Percentiles rank a stretch among this genome's conserved stretches.
Conservation (phyloP, 1,140 invertebrate genomes). For the Pissodes strobi region DNA sequence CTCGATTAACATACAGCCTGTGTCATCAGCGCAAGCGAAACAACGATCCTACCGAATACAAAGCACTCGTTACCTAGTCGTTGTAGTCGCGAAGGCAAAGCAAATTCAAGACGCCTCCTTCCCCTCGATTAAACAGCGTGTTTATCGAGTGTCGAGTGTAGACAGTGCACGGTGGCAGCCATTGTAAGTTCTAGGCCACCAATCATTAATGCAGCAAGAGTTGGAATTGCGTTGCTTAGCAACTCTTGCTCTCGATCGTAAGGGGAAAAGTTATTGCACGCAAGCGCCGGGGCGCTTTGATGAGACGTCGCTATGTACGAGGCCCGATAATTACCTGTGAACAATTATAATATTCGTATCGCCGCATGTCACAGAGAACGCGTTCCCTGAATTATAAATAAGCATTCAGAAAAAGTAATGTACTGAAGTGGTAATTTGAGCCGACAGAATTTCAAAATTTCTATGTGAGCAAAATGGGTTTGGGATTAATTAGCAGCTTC, state of each 20-base stretch:
- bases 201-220: conserved; percentile 48
- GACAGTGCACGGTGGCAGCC: conserved; percentile 41
- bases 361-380: too few relatives aligned
- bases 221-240: conserved; percentile 46
- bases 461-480: too few relatives aligned
- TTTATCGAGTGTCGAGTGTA: conserved; percentile 41
- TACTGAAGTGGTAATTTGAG: too few relatives aligned
- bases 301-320: background rate
- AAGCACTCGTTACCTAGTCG: conserved; percentile 11
- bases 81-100: background rate
- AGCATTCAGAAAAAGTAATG: too few relatives aligned
- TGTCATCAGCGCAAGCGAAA: conserved; percentile 10
- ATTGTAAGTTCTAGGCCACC: conserved; percentile 45
- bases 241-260: conserved; percentile 33
- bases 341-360: background rate
- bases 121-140: conserved; percentile 35
- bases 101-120: background rate
- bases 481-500: too few relatives aligned
- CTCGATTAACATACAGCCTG: conserved; percentile 1
- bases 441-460: too few relatives aligned
- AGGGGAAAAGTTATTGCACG: conserved; percentile 4
- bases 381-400: too few relatives aligned
- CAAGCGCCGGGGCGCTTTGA: conserved; percentile 6
- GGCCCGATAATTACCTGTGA: background rate
- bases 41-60: conserved; percentile 7